Conservation (phyloP, 2,797 vertebrate genomes). For the Cryptoblepharus egeriae region DNA sequence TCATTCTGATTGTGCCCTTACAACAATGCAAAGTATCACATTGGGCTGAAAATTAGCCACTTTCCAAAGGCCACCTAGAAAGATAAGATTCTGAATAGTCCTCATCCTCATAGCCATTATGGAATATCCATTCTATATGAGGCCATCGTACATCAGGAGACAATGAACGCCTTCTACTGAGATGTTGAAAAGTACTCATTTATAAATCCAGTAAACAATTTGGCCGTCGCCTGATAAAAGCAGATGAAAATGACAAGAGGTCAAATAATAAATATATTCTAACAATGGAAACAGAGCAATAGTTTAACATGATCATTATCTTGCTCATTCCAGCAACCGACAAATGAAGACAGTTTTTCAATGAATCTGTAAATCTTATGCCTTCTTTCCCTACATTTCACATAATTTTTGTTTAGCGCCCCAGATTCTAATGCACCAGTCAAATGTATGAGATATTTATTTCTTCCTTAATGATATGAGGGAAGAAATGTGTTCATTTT, state of each 20-base stretch:
- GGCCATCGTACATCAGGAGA: conserved; percentile 34
- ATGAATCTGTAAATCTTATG: not conserved
- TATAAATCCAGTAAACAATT: not conserved
- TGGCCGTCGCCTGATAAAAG: not conserved
- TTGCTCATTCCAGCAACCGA: not conserved
- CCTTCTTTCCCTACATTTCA: not conserved
- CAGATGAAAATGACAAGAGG: not conserved
- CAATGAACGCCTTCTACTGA: conserved; percentile 63
- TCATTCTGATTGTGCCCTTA: too few species aligned
- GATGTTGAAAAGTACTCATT: conserved; percentile 44
- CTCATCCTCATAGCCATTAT: too few species aligned
- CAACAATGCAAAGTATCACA: too few species aligned
- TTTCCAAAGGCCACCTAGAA: too few species aligned
- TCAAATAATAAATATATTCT: not conserved
- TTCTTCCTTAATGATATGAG: not conserved
- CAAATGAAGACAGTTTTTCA: not conserved
- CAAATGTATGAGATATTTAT: not conserved
- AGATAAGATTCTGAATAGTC: too few species aligned
- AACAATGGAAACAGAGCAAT: not conserved
- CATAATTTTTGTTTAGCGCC: not conserved
- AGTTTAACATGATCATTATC: not conserved
- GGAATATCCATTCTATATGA: too few species aligned
- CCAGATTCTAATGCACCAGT: not conserved
- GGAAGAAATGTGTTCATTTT: not conserved
- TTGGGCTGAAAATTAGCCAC: too few species aligned